These are phyloP conservation scores for Schizothorax lantsangensis DNA, from an alignment of 2,797 vertebrate genomes.

Conservation along the genomic window DNA sequence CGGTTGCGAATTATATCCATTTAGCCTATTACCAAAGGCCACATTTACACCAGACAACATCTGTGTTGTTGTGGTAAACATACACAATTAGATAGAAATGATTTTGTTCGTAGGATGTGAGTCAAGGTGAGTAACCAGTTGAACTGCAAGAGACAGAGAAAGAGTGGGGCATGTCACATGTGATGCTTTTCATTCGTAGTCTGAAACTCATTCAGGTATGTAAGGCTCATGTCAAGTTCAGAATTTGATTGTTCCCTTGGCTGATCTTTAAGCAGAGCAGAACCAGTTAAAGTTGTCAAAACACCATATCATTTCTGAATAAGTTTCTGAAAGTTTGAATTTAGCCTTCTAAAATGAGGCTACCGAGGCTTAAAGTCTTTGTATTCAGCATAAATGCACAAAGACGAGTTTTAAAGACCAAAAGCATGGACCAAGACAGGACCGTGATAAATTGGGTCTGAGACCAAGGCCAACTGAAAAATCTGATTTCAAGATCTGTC, in stretches of 20 bases:
- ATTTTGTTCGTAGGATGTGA: neutral
- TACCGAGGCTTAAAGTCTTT: neutral
- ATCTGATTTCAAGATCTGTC: neutral
- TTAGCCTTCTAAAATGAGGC: neutral
- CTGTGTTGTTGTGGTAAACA: constrained; percentile 6
- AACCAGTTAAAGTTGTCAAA: neutral
- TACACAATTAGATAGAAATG: neutral
- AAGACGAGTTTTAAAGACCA: neutral
- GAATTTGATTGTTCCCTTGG: neutral
- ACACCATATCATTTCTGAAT: neutral
- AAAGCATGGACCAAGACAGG: neutral
- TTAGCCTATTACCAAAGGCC: neutral
- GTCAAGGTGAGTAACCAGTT: neutral
- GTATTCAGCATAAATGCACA: neutral
- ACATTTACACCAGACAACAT: constrained; percentile 21
- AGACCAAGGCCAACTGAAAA: constrained; percentile 10
- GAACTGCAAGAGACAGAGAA: neutral
- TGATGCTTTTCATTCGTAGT: neutral
- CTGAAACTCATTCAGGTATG: neutral
- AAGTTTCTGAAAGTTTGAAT: constrained; percentile 7
- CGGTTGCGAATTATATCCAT: neutral
- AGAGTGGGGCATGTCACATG: neutral
- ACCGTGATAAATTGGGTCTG: neutral
- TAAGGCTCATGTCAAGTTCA: neutral
- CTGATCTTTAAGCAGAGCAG: neutral